These are phyloP conservation scores for Melieria picta DNA, from an alignment of 2,888 invertebrate genomes.

Conservation along the genomic window DNA sequence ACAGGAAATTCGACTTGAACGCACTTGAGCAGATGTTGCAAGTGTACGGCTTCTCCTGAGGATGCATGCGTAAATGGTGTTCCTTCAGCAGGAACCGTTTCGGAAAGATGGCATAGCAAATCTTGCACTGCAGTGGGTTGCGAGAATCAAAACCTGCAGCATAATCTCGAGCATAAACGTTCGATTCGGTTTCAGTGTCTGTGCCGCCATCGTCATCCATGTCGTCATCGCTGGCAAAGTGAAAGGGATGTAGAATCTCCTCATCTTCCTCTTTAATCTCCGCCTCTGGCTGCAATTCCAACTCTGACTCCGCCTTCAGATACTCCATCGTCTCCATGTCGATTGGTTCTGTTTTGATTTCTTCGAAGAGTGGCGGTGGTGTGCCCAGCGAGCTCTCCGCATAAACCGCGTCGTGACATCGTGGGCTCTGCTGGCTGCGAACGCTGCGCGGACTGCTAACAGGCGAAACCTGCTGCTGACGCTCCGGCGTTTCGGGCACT, in stretches of 20 bases:
- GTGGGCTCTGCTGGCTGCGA: slow-evolving; percentile 36
- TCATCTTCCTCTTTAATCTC: slow-evolving; percentile 7
- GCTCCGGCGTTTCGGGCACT: slow-evolving; percentile 38
- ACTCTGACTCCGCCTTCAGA: slow-evolving; percentile 44
- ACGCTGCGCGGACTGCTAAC: slow-evolving; percentile 38
- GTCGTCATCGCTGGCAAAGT: slow-evolving; percentile 34
- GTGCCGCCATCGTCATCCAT: slow-evolving; percentile 9
- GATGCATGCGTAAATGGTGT: slow-evolving; percentile 42
- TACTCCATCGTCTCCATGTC: slow-evolving; percentile 47
- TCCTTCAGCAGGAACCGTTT: slow-evolving; percentile 42
- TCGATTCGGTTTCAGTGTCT: background rate
- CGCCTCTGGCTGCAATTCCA: slow-evolving; percentile 32
- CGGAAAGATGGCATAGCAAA: slow-evolving; percentile 41
- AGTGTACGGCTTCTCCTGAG: slow-evolving; percentile 44
- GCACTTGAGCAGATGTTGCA: slow-evolving; percentile 45
- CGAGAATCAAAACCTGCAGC: background rate
- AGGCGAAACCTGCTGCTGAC: slow-evolving; percentile 35
- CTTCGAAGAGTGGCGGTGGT: slow-evolving; percentile 47
- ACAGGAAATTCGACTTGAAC: slow-evolving; percentile 43
- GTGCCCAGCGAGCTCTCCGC: slow-evolving; percentile 45
- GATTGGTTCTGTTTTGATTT: slow-evolving; percentile 47
- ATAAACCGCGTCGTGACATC: slow-evolving; percentile 39
- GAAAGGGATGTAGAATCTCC: slow-evolving; percentile 29
- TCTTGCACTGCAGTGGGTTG: slow-evolving; percentile 42
- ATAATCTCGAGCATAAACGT: too few species aligned